Evolutionary conservation across 2,797 vertebrate species (phyloP).

Genomic region (Chrosomus eos): DNA sequence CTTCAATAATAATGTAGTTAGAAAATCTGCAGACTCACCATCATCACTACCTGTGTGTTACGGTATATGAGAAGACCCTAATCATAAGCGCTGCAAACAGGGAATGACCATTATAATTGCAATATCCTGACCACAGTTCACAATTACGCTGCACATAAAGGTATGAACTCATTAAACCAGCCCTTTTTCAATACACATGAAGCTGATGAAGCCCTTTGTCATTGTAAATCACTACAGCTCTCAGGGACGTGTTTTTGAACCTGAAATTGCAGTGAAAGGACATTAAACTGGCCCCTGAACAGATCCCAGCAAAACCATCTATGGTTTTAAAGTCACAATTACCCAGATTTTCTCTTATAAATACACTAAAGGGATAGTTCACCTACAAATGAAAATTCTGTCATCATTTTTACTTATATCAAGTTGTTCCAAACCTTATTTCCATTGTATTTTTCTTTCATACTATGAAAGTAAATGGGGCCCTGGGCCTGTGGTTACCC

Average conservation of each 20-base stretch:
- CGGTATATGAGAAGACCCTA: background rate
- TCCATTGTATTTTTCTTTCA: too few species aligned
- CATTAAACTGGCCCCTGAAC: background rate
- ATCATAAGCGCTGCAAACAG: constrained; percentile 30
- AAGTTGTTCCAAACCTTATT: too few species aligned
- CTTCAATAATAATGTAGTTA: background rate
- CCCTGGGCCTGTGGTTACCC: too few species aligned
- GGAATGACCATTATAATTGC: constrained; percentile 66
- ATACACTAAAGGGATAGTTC: background rate
- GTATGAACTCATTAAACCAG: constrained; percentile 68
- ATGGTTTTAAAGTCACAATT: background rate
- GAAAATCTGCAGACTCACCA: background rate
- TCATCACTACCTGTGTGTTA: background rate
- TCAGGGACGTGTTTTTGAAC: background rate
- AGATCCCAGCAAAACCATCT: background rate
- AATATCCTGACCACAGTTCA: constrained; percentile 51
- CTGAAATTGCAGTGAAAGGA: background rate
- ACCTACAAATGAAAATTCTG: too few species aligned
- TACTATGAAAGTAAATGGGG: too few species aligned
- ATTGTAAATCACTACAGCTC: background rate
- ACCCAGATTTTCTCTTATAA: background rate
- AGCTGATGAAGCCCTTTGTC: constrained; percentile 7
- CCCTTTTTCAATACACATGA: constrained; percentile 20
- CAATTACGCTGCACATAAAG: constrained; percentile 62
- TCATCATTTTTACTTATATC: too few species aligned